Evolutionary conservation across 2,113 vertebrate species (phyloP), one percentile per base, ranked within the genome.

Genomic region (cattle (Bos taurus)): DNA sequence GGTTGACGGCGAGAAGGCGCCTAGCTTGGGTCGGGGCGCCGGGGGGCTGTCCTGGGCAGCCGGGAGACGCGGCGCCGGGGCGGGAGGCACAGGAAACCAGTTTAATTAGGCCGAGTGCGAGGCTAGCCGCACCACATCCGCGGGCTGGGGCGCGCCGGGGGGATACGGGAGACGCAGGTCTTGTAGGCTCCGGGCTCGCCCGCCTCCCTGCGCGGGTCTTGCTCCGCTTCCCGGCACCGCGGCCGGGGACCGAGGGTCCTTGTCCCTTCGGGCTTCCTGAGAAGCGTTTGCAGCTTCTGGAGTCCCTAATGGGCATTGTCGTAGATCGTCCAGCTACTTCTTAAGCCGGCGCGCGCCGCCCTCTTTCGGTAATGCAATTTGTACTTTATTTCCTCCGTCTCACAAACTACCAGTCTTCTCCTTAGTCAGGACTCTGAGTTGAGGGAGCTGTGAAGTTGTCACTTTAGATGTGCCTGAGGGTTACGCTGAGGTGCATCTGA

Each of bases 81-180:
- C 13, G 30, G 17, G 67, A 91, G 91, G 54, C 62, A 10, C 87
- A 96, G 97, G 95, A 96, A 89, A 94, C 84, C 84, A 43, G 90
- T 33, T 64, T 67, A 36, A 88, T 60, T 25, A 81, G 59, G 40
- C 74, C 9, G 40, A 94, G 52, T 48, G 6, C 33, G 43, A 64
- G 77, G 77, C 54, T 88, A 48, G 48, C 48, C 2, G 84, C 23
- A 81, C 97, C 97, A 95, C 90, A 71, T 95, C 96, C 88, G 88
- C 54, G 90, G 88, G 88, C 60, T 81, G 81, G 95, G 88, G 59
- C 67, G 43, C 56, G 14, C 83, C 67, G 0, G 25, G 56, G 60
- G 33, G 11, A 80, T 77, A 26, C 14, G 46, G 23, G 81, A 28
- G 78, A 16, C 77, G 36, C 28, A 4, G 16, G 30, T 28, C 19